Percentiles rank a stretch among this genome's conserved stretches.
These are phyloP conservation scores for Akabosia matsudoensis DNA, from an alignment of 1,140 invertebrate genomes.

Conservation along the genomic window DNA sequence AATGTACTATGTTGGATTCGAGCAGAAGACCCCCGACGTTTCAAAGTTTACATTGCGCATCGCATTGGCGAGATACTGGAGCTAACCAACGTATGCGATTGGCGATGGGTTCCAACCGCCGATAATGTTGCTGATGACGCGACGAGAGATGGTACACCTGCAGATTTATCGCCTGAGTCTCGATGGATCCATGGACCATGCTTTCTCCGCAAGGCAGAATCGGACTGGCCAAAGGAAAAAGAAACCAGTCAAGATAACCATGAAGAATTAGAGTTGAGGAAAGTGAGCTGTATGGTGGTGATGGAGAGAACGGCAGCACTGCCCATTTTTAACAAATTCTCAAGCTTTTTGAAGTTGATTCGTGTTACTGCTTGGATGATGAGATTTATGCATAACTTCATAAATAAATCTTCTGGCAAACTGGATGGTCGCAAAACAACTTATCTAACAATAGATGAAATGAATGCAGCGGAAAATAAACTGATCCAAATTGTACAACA, in stretches of 20 bases:
- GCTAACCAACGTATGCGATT: conserved; percentile 25
- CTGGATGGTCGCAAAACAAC: neutral
- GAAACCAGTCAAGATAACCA: neutral
- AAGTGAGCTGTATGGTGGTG: neutral
- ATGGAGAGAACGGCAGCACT: neutral
- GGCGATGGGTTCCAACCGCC: conserved; percentile 40
- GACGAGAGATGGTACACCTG: neutral
- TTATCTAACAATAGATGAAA: neutral
- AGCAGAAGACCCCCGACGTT: conserved; percentile 21
- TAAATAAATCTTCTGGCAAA: neutral
- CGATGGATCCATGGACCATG: conserved; percentile 39
- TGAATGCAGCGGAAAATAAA: neutral
- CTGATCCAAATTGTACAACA: neutral
- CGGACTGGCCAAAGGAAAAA: conserved; percentile 14
- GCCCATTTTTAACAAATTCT: neutral
- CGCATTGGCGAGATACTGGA: conserved; percentile 45
- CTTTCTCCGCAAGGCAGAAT: neutral
- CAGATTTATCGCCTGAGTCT: neutral
- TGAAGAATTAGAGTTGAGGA: neutral
- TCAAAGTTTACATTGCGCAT: conserved; percentile 40
- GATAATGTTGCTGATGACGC: conserved; percentile 43
- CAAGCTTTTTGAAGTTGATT: neutral
- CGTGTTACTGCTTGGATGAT: neutral
- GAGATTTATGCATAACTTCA: neutral
- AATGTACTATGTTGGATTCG: conserved; percentile 29